Evolutionary conservation across 2,113 vertebrate genomes (phyloP).

Genomic region (Notothenia coriiceps): DNA sequence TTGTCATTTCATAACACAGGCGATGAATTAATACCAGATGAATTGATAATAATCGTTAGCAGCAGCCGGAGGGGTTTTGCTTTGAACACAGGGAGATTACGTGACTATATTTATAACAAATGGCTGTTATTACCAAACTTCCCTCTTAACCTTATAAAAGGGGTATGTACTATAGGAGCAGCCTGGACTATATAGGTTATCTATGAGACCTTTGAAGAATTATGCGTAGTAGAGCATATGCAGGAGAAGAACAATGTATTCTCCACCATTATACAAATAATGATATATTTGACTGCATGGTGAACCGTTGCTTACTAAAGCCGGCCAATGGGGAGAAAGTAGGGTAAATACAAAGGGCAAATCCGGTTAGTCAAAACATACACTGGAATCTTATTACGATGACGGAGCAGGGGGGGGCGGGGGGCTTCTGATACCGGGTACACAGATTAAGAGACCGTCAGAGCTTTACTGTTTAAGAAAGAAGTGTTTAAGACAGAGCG

Average conservation of each 20-base stretch:
- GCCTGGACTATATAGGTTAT: constrained; percentile 26
- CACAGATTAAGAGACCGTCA: constrained; percentile 62
- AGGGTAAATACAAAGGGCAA: constrained; percentile 71
- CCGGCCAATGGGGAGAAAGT: constrained; percentile 59
- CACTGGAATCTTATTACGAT: constrained; percentile 63
- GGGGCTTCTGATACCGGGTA: constrained; percentile 52
- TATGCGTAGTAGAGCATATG: neutral
- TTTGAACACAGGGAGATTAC: constrained; percentile 1
- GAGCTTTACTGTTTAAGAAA: constrained; percentile 57
- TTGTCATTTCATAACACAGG: neutral
- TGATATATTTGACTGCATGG: constrained; percentile 5
- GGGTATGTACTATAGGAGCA: neutral
- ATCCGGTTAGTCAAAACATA: constrained; percentile 71
- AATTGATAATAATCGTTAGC: neutral
- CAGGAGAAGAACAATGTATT: neutral
- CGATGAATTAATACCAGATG: neutral
- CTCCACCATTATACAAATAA: neutral
- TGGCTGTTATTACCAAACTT: constrained; percentile 6
- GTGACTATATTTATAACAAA: neutral
- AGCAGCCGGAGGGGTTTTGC: neutral
- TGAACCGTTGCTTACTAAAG: constrained; percentile 43
- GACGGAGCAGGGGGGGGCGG: constrained; percentile 28
- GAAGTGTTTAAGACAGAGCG: constrained; percentile 28
- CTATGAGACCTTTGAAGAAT: constrained; percentile 18
- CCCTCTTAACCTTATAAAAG: constrained; percentile 5